phyloP scores from a whole-genome alignment of 2,113 vertebrate species.

The Mesitornis unicolor region DNA sequence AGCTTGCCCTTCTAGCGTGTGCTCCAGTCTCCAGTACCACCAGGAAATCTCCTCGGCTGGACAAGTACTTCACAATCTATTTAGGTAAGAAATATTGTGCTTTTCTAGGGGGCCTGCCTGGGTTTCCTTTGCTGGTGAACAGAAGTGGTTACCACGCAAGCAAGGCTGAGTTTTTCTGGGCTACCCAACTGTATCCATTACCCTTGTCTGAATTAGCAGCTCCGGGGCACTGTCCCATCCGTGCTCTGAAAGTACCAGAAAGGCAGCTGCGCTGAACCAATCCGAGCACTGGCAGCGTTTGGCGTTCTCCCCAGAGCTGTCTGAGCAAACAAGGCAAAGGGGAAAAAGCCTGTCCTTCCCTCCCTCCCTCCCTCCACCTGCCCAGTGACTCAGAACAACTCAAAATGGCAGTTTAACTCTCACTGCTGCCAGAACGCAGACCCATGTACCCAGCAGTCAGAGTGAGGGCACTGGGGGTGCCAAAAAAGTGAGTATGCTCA shows the following conservation, averaged over 20 bases:
- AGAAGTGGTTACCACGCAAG: not conserved
- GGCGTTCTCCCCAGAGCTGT: constrained; percentile 31
- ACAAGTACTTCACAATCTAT: not conserved
- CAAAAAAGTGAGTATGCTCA: constrained; percentile 4
- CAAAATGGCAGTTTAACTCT: constrained; percentile 45
- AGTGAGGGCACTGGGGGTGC: not conserved
- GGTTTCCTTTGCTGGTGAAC: not conserved
- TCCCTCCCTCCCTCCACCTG: constrained; percentile 28
- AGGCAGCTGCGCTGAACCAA: not conserved
- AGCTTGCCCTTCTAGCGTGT: not conserved
- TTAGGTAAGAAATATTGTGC: not conserved
- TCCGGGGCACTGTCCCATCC: not conserved
- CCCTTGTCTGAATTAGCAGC: constrained; percentile 8
- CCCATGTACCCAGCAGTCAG: not conserved
- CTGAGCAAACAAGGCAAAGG: constrained; percentile 55
- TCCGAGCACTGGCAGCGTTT: not conserved
- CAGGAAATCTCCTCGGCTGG: not conserved
- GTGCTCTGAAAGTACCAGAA: constrained; percentile 21
- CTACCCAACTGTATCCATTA: not conserved
- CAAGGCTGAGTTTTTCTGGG: not conserved
- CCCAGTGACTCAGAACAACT: constrained; percentile 49
- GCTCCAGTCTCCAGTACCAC: not conserved
- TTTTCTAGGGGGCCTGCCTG: not conserved
- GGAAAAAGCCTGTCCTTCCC: constrained; percentile 9
- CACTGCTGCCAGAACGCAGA: not conserved